phyloP scores from a whole-genome alignment of 2,888 invertebrate species.

The Drosophila niveifrons region DNA sequence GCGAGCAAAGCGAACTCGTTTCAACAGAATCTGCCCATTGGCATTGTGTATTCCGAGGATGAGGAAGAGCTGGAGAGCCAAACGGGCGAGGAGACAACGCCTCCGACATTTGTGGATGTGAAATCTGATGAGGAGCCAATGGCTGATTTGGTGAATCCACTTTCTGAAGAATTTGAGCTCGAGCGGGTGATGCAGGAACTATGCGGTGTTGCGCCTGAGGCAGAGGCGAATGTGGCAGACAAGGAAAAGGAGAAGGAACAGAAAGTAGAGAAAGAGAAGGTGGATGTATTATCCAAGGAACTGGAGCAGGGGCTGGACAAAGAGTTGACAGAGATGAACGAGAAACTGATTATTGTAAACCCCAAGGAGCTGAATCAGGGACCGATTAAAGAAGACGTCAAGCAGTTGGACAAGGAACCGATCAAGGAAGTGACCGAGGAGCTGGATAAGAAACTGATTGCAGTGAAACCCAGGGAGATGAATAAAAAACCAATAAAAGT shows the following conservation, averaged over 20 bases:
- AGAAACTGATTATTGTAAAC: too few relatives aligned
- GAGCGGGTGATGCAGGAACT: slow-evolving; percentile 59
- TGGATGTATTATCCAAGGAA: too few relatives aligned
- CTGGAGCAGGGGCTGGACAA: too few relatives aligned
- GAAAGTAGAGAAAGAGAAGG: background rate
- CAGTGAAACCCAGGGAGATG: too few relatives aligned
- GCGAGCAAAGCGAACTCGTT: slow-evolving; percentile 50
- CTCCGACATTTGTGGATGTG: background rate
- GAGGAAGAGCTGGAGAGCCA: slow-evolving; percentile 31
- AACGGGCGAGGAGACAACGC: background rate
- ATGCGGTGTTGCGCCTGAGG: slow-evolving; percentile 27
- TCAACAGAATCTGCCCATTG: slow-evolving; percentile 69
- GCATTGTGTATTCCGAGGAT: slow-evolving; percentile 51
- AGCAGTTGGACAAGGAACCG: too few relatives aligned
- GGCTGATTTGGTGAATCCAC: background rate
- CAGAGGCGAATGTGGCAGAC: background rate
- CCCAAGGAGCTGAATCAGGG: too few relatives aligned
- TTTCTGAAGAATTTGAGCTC: slow-evolving; percentile 38
- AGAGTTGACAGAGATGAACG: too few relatives aligned
- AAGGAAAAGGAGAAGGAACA: background rate
- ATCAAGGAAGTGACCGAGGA: too few relatives aligned
- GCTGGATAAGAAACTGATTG: too few relatives aligned
- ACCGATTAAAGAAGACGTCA: too few relatives aligned
- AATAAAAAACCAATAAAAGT: too few relatives aligned
- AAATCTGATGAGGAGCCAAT: background rate